phyloP scores from a whole-genome alignment of 2,797 vertebrate species.

The Poeciliopsis gracilis region DNA sequence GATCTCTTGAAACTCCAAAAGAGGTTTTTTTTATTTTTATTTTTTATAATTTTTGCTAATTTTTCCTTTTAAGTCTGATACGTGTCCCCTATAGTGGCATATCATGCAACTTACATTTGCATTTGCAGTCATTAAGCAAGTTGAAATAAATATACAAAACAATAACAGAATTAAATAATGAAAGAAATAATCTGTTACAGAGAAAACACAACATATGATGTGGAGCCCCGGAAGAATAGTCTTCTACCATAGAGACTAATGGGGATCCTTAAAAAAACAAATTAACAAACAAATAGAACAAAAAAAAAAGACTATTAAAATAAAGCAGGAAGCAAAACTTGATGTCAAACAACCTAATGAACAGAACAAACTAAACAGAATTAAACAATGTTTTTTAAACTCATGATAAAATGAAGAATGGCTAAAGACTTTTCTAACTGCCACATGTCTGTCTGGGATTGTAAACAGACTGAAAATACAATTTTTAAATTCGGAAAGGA shows the following conservation, averaged over 20 bases:
- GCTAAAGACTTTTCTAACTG: background rate
- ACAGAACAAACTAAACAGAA: background rate
- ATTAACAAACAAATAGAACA: background rate
- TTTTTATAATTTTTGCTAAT: too few relatives aligned
- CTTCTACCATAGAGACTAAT: too few relatives aligned
- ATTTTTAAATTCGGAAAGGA: background rate
- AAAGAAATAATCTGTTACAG: background rate
- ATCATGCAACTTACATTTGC: too few relatives aligned
- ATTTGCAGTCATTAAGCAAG: too few relatives aligned
- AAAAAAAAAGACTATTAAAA: background rate
- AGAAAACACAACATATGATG: background rate
- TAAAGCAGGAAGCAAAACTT: background rate
- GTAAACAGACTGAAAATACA: background rate
- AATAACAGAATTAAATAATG: too few relatives aligned
- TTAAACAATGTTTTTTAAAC: background rate
- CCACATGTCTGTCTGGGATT: background rate
- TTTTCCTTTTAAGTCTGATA: too few relatives aligned
- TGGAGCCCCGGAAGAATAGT: too few relatives aligned
- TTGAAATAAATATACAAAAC: too few relatives aligned
- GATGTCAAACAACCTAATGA: background rate
- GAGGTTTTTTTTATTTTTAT: too few relatives aligned
- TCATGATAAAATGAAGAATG: background rate
- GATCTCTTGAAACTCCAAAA: background rate
- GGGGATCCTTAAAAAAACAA: too few relatives aligned
- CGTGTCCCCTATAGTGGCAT: too few relatives aligned